phyloP scores from a whole-genome alignment of 2,888 invertebrate genomes.

The Spilosoma lubricipeda region DNA sequence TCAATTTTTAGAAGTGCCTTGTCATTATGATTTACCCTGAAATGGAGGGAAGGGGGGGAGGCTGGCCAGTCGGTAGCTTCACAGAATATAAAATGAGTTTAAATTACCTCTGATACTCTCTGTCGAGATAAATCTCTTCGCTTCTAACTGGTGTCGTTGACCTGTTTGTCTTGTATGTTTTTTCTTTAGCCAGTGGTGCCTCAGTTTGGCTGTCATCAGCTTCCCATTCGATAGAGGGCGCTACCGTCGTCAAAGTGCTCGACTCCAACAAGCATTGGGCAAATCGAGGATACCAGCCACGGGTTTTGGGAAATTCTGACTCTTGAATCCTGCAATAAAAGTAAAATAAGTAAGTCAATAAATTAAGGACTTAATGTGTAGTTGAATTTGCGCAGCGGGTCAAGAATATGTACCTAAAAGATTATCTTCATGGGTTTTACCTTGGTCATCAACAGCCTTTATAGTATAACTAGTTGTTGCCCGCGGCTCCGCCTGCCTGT shows the following conservation, averaged over 20 bases:
- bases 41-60: too few species aligned
- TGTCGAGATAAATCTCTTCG: slow-evolving; percentile 68
- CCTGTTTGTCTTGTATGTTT: slow-evolving; percentile 23
- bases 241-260: slow-evolving; percentile 43
- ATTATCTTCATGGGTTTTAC: not conserved
- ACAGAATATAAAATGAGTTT: not conserved
- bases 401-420: not conserved
- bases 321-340: slow-evolving; percentile 62
- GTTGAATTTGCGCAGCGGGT: not conserved
- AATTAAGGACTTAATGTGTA: not conserved
- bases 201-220: slow-evolving; percentile 63
- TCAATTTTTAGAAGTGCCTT: too few species aligned
- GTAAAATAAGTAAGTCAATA: not conserved
- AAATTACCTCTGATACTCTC: slow-evolving; percentile 75
- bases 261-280: slow-evolving; percentile 54
- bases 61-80: too few species aligned
- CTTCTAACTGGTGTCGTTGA: slow-evolving; percentile 56
- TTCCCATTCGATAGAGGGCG: slow-evolving; percentile 72
- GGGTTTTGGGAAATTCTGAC: slow-evolving; percentile 50
- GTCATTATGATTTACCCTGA: too few species aligned
- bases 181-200: slow-evolving; percentile 23
- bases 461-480: too few species aligned
- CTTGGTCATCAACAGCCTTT: too few species aligned
- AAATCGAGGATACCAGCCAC: slow-evolving; percentile 73
- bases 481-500: too few species aligned